phyloP scores from a whole-genome alignment of 2,113 vertebrate species.

The Oreochromis aureus region DNA sequence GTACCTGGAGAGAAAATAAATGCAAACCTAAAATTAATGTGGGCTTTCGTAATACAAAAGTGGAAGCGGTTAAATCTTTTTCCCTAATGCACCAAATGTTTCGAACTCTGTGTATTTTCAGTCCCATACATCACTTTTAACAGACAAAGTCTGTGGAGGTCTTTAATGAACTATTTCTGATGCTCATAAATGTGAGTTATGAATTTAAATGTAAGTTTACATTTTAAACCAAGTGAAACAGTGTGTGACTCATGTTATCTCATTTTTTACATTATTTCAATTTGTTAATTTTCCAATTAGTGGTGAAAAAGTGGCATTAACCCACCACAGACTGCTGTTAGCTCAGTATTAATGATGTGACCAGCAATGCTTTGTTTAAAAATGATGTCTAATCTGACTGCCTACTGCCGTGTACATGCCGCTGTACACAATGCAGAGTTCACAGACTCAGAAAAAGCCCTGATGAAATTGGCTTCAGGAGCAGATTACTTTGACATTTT shows the following conservation, averaged over 20 bases:
- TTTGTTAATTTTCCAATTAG: neutral
- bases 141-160: neutral
- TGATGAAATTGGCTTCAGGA: neutral
- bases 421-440: neutral
- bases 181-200: neutral
- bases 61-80: neutral
- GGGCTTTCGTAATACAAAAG: neutral
- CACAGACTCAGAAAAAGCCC: rapidly evolving
- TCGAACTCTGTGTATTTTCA: neutral
- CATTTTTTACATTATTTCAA: neutral
- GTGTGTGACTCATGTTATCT: neutral
- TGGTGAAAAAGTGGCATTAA: neutral
- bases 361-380: neutral
- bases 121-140: neutral
- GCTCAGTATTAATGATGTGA: neutral
- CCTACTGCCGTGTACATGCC: neutral
- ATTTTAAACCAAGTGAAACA: neutral
- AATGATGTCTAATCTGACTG: neutral
- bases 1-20: slow-evolving; percentile 66
- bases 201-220: neutral
- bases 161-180: neutral
- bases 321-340: neutral
- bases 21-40: neutral
- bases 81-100: neutral
- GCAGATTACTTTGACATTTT: neutral